These are phyloP conservation scores for Nymphalis urticae DNA, from an alignment of 2,888 invertebrate species.

Conservation along the genomic window DNA sequence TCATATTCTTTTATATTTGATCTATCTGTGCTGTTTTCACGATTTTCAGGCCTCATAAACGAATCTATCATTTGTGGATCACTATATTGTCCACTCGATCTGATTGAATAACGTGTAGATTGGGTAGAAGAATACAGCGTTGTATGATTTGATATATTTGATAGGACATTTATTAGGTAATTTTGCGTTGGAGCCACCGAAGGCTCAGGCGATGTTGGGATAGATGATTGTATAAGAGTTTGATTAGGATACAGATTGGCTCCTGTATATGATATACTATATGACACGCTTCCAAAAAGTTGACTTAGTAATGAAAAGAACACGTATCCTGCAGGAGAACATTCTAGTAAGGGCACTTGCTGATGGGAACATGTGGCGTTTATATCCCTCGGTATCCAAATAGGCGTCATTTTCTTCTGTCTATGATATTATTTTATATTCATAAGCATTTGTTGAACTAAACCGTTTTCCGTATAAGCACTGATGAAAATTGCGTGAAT, in stretches of 20 bases:
- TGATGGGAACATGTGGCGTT: constrained; percentile 77
- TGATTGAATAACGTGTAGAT: too few species aligned
- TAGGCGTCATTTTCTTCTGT: background rate
- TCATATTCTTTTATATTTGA: constrained; percentile 64
- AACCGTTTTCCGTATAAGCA: background rate
- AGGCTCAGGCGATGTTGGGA: background rate
- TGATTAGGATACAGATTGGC: constrained; percentile 11
- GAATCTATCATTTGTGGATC: too few species aligned
- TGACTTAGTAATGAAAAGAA: constrained; percentile 81
- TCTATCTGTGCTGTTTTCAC: too few species aligned
- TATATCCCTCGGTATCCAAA: background rate
- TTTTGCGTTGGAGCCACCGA: background rate
- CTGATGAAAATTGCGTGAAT: too few species aligned
- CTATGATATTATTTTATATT: background rate
- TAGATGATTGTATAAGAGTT: background rate
- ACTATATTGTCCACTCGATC: too few species aligned
- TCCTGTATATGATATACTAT: constrained; percentile 45
- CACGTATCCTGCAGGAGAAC: constrained; percentile 81
- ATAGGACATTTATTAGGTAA: too few species aligned
- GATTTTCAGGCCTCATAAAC: too few species aligned
- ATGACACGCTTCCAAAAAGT: constrained; percentile 80
- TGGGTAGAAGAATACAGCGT: too few species aligned
- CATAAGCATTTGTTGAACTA: background rate
- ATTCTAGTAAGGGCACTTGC: constrained; percentile 78
- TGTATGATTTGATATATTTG: too few species aligned